Evolutionary conservation across 2,797 vertebrate genomes (phyloP).

Genomic region (Phalanger gymnotis): DNA sequence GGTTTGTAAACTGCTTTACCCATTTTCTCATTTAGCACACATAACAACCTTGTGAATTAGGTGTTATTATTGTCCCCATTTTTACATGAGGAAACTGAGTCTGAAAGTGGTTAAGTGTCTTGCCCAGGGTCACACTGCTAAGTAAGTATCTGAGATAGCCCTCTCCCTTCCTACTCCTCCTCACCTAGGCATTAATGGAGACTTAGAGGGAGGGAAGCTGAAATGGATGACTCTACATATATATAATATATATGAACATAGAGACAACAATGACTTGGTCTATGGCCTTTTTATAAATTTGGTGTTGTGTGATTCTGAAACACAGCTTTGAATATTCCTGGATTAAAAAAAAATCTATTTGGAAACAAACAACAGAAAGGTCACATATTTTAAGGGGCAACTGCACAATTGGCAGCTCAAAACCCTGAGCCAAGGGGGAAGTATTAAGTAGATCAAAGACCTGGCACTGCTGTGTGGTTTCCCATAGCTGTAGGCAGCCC

Average conservation of each 20-base stretch:
- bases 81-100: neutral
- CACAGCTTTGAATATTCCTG: neutral
- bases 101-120: neutral
- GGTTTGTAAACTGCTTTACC: neutral
- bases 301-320: slow-evolving; percentile 13
- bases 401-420: slow-evolving; percentile 22
- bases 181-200: neutral
- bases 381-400: neutral
- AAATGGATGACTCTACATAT: slow-evolving; percentile 18
- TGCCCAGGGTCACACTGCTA: neutral
- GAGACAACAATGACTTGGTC: slow-evolving; percentile 15
- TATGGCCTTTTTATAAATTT: neutral
- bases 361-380: neutral
- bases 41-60: neutral
- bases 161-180: neutral
- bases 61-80: neutral
- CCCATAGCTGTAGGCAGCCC: neutral
- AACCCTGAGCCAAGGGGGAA: neutral
- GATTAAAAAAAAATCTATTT: slow-evolving; percentile 19
- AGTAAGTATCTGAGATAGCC: neutral
- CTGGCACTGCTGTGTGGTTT: neutral
- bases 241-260: slow-evolving; percentile 3
- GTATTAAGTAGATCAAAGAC: slow-evolving; percentile 17
- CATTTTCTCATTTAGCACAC: neutral
- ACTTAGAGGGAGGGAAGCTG: neutral